Evolutionary conservation across 2,797 vertebrate genomes (phyloP).

Genomic region (Catamblyrhynchus diadema): DNA sequence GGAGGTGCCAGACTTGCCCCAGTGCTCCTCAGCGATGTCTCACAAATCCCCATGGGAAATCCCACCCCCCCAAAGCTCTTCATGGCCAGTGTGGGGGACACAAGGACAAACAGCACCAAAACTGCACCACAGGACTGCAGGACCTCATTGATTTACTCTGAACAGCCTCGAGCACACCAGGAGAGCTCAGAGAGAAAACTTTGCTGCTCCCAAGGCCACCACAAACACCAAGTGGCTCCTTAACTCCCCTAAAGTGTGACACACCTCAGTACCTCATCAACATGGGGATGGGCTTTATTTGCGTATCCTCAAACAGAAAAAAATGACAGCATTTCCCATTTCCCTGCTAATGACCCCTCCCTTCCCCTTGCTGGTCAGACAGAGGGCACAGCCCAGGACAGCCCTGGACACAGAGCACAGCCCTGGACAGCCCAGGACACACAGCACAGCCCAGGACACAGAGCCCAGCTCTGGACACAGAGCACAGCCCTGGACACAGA

Average conservation of each 20-base stretch:
- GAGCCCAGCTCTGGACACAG: no score
- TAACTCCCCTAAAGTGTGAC: neutral
- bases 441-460: no score
- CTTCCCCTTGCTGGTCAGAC: neutral
- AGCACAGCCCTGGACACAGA: no score
- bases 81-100: accelerated
- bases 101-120: neutral
- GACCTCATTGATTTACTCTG: neutral
- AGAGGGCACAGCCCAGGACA: neutral
- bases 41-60: accelerated
- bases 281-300: neutral
- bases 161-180: neutral
- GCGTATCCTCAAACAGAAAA: neutral
- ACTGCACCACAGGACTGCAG: accelerated
- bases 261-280: neutral
- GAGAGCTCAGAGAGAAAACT: neutral
- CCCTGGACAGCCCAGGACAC: neutral
- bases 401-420: neutral
- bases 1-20: neutral
- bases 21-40: neutral
- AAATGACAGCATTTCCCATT: neutral
- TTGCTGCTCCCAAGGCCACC: neutral
- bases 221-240: neutral
- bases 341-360: neutral
- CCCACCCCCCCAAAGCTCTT: neutral